phyloP scores from a whole-genome alignment of 2,888 invertebrate species.

The Troides aeacus region DNA sequence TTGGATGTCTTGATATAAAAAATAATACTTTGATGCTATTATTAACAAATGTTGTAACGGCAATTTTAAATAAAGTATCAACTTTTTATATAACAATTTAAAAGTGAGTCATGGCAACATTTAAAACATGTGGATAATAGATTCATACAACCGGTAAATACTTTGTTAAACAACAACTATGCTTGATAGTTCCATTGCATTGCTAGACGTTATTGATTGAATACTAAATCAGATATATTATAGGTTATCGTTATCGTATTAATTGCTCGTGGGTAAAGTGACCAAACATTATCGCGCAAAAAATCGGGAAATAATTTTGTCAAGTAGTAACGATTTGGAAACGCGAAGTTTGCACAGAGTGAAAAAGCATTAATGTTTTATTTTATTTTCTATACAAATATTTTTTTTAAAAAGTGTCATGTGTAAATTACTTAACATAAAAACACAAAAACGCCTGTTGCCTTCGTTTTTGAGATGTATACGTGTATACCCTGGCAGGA shows the following conservation, averaged over 20 bases:
- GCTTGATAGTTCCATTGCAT: slow-evolving; percentile 7
- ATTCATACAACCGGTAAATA: background rate
- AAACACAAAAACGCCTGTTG: too few relatives aligned
- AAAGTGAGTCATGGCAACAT: background rate
- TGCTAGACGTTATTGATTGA: slow-evolving; percentile 9
- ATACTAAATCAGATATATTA: slow-evolving; percentile 20
- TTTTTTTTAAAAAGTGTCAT: too few relatives aligned
- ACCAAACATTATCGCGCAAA: too few relatives aligned
- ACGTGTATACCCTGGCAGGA: background rate
- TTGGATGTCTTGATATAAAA: background rate
- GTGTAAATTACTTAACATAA: too few relatives aligned
- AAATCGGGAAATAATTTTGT: too few relatives aligned
- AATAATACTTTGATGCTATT: background rate
- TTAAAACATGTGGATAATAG: background rate
- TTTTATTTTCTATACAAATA: too few relatives aligned
- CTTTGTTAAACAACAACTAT: background rate
- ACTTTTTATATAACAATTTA: background rate
- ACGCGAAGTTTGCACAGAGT: too few relatives aligned
- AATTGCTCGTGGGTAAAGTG: too few relatives aligned
- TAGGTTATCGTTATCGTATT: background rate
- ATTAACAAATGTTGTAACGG: background rate
- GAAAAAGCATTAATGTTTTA: too few relatives aligned
- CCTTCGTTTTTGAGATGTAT: background rate
- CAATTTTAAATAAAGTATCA: background rate
- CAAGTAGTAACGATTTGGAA: too few relatives aligned